phyloP scores from a whole-genome alignment of 2,113 vertebrate species.

The Oncorhynchus mykiss region DNA sequence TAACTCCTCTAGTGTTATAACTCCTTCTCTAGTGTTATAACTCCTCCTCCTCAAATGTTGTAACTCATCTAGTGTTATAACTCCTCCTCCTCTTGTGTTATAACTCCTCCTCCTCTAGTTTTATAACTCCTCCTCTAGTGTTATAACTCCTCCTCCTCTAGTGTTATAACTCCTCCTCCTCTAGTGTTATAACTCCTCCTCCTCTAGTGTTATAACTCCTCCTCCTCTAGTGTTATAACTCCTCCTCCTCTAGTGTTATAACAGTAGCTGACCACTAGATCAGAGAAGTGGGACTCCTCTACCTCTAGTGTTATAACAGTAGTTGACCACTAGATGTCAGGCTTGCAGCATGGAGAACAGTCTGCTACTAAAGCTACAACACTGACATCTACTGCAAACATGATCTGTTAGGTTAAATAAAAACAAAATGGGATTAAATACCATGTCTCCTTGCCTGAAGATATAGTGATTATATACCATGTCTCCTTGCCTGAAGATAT shows the following conservation, averaged over 20 bases:
- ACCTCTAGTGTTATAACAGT: background rate
- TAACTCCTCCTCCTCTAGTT: no score
- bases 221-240: no score
- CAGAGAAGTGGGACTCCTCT: background rate
- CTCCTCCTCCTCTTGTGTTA: no score
- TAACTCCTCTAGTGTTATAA: no score
- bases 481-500: background rate
- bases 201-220: no score
- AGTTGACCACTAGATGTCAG: conserved; percentile 25
- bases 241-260: background rate
- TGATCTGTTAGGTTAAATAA: background rate
- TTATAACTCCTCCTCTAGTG: no score
- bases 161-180: no score
- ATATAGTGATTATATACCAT: background rate
- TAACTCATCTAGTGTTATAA: no score
- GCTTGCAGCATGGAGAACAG: conserved; percentile 4
- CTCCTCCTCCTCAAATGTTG: no score
- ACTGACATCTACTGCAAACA: background rate
- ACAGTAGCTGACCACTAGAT: background rate
- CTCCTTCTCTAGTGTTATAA: no score
- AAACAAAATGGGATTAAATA: background rate
- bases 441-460: background rate
- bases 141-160: no score
- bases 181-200: no score
- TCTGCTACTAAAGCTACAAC: background rate